These are phyloP conservation scores for Coregonus ussuriensis DNA, from an alignment of 2,797 vertebrate species.

Conservation along the genomic window DNA sequence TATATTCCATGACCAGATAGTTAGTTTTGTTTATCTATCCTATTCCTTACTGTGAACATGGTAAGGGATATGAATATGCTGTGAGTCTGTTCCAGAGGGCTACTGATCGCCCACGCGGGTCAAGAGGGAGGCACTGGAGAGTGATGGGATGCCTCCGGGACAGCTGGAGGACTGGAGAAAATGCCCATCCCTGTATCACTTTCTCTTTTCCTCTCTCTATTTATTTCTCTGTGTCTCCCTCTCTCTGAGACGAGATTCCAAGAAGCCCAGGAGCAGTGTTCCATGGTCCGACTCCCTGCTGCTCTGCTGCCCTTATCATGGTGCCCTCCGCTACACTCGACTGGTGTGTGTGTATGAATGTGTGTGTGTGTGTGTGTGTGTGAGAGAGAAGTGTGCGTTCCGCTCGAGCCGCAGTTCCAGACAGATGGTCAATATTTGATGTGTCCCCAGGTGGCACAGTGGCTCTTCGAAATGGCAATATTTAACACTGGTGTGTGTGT, in stretches of 20 bases:
- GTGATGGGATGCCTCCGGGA: not conserved
- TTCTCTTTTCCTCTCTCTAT: not conserved
- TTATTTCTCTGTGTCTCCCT: not conserved
- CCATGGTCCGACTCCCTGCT: not conserved
- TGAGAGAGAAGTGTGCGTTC: not conserved
- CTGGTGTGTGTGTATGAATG: conserved; percentile 7
- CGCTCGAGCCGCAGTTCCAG: conserved; percentile 23
- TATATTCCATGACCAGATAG: too few species aligned
- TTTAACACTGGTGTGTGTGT: conserved; percentile 35
- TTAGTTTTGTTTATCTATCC: too few species aligned
- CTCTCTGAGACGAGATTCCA: not conserved
- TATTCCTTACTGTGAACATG: too few species aligned
- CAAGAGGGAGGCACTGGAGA: conserved; percentile 28
- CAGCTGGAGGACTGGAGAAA: conserved; percentile 7
- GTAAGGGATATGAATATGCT: too few species aligned
- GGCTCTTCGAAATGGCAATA: conserved; percentile 49
- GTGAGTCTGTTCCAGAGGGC: conserved; percentile 3
- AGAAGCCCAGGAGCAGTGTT: not conserved
- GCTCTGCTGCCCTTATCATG: not conserved
- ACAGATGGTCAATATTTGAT: conserved; percentile 62
- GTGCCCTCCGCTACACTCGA: not conserved
- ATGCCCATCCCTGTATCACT: not conserved
- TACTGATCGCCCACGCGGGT: conserved; percentile 10
- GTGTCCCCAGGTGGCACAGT: conserved; percentile 58
- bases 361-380: conserved; percentile 10